Conservation (phyloP, 2,888 invertebrate species). For the Lampropteryx suffumata region DNA sequence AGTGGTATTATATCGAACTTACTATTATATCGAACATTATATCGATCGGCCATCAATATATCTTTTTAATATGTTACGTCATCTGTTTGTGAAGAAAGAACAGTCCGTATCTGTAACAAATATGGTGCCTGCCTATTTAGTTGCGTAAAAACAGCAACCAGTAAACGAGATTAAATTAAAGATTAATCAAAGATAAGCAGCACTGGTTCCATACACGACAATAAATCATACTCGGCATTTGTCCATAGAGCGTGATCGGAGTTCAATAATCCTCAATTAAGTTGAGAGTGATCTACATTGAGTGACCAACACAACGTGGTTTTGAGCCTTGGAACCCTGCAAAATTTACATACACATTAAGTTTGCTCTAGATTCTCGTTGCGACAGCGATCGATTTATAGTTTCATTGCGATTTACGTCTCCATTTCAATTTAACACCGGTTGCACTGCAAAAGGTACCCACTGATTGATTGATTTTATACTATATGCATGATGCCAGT, state of each 20-base stretch:
- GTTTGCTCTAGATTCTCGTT: slow-evolving; percentile 64
- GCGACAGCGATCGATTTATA: slow-evolving; percentile 51
- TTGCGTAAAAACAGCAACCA: slow-evolving; percentile 17
- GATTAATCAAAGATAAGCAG: slow-evolving; percentile 14
- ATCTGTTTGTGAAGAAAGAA: slow-evolving; percentile 17
- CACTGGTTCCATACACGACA: slow-evolving; percentile 15
- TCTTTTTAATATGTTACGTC: slow-evolving; percentile 24
- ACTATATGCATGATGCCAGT: slow-evolving; percentile 8
- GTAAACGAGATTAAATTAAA: slow-evolving; percentile 16
- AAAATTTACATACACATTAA: slow-evolving; percentile 68
- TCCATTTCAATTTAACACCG: slow-evolving; percentile 53
- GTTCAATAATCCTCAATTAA: slow-evolving; percentile 40
- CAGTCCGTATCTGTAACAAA: slow-evolving; percentile 11
- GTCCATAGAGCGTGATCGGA: slow-evolving; percentile 35
- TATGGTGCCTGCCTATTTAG: slow-evolving; percentile 4
- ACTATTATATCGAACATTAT: slow-evolving; percentile 12
- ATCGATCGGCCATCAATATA: slow-evolving; percentile 5
- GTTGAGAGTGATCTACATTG: slow-evolving; percentile 49
- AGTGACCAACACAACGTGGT: slow-evolving; percentile 52
- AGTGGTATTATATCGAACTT: slow-evolving; percentile 28
- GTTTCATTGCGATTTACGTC: slow-evolving; percentile 59
- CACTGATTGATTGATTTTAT: slow-evolving; percentile 20
- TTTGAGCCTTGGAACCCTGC: slow-evolving; percentile 52
- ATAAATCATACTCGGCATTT: slow-evolving; percentile 34
- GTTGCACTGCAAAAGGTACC: slow-evolving; percentile 15